A percentile compares a stretch with the other conserved stretches of the same genome.
Evolutionary conservation across 2,888 invertebrate genomes (phyloP).

Genomic region (Tricholauxania praeusta): DNA sequence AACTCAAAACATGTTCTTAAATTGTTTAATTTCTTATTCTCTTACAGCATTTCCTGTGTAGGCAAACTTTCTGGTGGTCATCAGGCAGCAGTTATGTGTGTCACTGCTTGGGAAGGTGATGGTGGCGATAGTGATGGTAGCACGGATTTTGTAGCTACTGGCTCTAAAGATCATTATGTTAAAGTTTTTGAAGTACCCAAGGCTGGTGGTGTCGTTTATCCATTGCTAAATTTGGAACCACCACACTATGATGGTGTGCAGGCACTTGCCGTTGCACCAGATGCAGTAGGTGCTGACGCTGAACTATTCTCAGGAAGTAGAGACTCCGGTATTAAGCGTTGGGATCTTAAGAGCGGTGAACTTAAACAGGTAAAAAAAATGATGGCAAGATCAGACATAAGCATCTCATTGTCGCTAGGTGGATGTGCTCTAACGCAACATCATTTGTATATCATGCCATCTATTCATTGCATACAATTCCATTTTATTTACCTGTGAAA

Average conservation of each 20-base stretch:
- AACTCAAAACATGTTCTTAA: not conserved
- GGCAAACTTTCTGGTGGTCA: slow-evolving; percentile 84
- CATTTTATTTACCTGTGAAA: too few relatives aligned
- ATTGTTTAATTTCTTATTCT: slow-evolving; percentile 1
- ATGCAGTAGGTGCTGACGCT: slow-evolving; percentile 65
- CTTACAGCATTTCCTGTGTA: slow-evolving; percentile 73
- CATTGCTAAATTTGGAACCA: slow-evolving; percentile 78
- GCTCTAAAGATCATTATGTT: slow-evolving; percentile 89
- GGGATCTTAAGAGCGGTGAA: slow-evolving; percentile 73
- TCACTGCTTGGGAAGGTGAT: slow-evolving; percentile 73
- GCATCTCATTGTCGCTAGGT: too few relatives aligned
- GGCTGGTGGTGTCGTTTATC: slow-evolving; percentile 70
- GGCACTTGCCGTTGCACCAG: slow-evolving; percentile 77
- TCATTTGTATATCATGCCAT: too few relatives aligned
- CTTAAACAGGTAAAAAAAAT: slow-evolving; percentile 58
- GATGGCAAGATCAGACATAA: too few relatives aligned
- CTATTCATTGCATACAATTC: too few relatives aligned
- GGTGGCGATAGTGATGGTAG: slow-evolving; percentile 58
- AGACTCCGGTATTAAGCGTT: slow-evolving; percentile 88
- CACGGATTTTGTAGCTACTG: slow-evolving; percentile 79
- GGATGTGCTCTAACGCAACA: too few relatives aligned
- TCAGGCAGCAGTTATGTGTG: slow-evolving; percentile 87
- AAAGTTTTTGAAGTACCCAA: slow-evolving; percentile 70
- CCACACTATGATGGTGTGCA: slow-evolving; percentile 94
- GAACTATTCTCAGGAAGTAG: slow-evolving; percentile 84